Base-by-base conservation (phyloP, 2,113 vertebrate species). In the Thomomys bottae region DNA sequence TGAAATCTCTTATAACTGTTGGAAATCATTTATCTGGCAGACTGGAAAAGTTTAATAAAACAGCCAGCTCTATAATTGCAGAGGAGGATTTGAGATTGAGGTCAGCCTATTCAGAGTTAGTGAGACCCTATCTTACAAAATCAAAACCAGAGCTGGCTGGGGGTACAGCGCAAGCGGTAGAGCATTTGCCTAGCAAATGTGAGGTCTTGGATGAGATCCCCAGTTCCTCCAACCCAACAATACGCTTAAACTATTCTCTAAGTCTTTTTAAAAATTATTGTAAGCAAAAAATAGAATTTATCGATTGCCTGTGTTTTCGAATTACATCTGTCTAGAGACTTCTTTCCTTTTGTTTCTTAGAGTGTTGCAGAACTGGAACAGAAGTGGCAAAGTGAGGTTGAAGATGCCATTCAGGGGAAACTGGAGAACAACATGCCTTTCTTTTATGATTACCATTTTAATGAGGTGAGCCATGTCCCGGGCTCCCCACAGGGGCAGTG, bases 391-490 rank as follows among this genome's bases (percentile, higher is more conserved):
- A 99, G 97, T 68, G 99, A 99, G 96, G 98, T 99, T 40, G 99
- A 99, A 45, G 99, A 99, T 63, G 99, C 99, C 66, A 97, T 98
- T 83, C 99, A 99, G 10, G 99, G 99, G 59, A 99, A 99, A 92
- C 97, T 99, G 96, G 99, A 99, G 97, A 99, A 99, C 97, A 99
- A 98, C 32, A 95, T 98, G 77, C 99, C 99, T 3, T 99, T 99
- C 97, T 99, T 99, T 90, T 99, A 99, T 3, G 99, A 99, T 96
- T 99, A 99, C 96, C 99, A 99, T 93, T 99, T 99, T 95, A 99
- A 98, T 23, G 99, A 99, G 99, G 99, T 99, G 91, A 95, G 97
- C 20, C 26, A 26, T 28, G 0, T 30, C 2, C 38, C 1, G 20
- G 88, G 38, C 42, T 61, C 28, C 3, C 26, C 73, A 18, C 7